Evolutionary conservation across 2,113 vertebrate genomes (phyloP), one percentile per base, ranked within the genome.

Genomic region (Leiothrix lutea): DNA sequence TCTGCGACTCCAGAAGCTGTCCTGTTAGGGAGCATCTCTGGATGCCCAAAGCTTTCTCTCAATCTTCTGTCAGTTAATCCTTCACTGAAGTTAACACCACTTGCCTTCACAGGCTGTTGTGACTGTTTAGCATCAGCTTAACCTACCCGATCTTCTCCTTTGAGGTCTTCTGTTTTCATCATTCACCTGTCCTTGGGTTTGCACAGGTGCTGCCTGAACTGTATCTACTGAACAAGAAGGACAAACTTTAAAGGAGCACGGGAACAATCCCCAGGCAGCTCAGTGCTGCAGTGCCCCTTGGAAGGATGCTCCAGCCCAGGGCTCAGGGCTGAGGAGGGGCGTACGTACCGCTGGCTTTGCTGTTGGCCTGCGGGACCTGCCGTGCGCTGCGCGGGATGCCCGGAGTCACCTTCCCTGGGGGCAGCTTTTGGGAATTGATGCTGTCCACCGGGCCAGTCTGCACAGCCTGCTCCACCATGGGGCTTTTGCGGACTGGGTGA

Each of bases 391-490:
- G 98, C 53, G 97, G 98, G 14, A 93, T 90, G 51, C 95, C 97
- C 2, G 97, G 88, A 1, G 94, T n/a, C 10, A 97, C 98, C 95
- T 98, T 98, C 72, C 69, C 85, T 1, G 97, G 92, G 47, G 96
- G 95, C 40, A 98, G 97, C 92, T 98, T 98, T 60, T 97, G 98
- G 23, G 97, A 97, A 12, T 89, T 96, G 40, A 97, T 26, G 91
- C 95, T 98, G 38, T 99, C 99, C 12, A 97, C 94, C 0, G 98
- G 98, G 22, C 98, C 97, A 0, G 99, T 99, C 97, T 99, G 99
- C 35, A 99, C 99, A 45, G 99, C 99, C 95, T 99, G 99, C 89
- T 99, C 99, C 18, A 99, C 99, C 99, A 99, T 99, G 31, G 99
- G 99, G 83, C 98, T 99, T 83, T 98, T 99, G 95, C 98, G 97